Conservation (phyloP, 2,888 invertebrate genomes). For the Melieria omissa region DNA sequence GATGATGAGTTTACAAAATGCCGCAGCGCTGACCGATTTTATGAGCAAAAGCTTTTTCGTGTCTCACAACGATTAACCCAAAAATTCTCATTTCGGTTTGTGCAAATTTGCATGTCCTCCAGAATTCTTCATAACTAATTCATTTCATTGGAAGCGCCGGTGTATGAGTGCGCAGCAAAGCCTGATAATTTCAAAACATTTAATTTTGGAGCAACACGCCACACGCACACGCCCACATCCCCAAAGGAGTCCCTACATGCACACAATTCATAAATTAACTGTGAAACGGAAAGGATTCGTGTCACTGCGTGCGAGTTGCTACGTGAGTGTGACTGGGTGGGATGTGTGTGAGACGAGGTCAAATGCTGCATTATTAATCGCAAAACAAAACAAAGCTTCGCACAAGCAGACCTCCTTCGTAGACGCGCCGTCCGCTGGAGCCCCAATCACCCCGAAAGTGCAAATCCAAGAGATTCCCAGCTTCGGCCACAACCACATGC, state of each 20-base stretch:
- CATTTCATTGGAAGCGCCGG: neutral
- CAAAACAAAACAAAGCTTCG: neutral
- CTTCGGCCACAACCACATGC: no score
- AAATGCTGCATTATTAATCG: slow-evolving; percentile 3
- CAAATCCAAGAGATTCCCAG: no score
- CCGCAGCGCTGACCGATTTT: neutral
- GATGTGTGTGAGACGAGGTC: neutral
- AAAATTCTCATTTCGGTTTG: no score
- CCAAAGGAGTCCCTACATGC: neutral
- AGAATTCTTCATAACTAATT: neutral
- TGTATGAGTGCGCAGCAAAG: neutral
- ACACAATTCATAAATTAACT: slow-evolving; percentile 2
- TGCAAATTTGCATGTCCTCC: slow-evolving; percentile 1
- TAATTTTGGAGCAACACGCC: neutral
- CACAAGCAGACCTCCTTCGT: no score
- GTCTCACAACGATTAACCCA: neutral
- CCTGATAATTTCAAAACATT: neutral
- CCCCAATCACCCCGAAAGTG: no score
- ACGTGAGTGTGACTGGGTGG: neutral
- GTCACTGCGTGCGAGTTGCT: neutral
- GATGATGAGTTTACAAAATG: neutral
- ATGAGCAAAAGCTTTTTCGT: slow-evolving; percentile 1
- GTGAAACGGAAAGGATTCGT: neutral
- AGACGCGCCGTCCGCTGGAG: no score
- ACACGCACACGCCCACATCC: neutral